Conservation (phyloP, 2,113 vertebrate species). For the Polypterus bichir region DNA sequence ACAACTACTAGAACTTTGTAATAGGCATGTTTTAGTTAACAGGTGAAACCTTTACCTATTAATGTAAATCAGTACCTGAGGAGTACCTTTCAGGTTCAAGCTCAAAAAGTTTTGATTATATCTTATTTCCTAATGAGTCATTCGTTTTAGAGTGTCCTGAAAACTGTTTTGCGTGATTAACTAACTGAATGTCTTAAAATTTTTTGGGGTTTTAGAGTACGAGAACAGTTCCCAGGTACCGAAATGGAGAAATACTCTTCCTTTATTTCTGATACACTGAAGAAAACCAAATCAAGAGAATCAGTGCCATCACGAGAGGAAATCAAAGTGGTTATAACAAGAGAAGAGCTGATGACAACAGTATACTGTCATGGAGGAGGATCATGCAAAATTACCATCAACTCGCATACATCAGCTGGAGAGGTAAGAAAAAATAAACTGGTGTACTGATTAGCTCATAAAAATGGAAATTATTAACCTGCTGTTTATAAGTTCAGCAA, state of each 20-base stretch:
- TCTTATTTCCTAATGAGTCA: too few species aligned
- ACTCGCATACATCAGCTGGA: conserved; percentile 88
- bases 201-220: conserved; percentile 51
- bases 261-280: conserved; percentile 75
- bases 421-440: conserved; percentile 56
- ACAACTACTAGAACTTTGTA: too few species aligned
- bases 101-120: too few species aligned
- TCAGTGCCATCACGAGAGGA: conserved; percentile 84
- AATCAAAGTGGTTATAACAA: conserved; percentile 69
- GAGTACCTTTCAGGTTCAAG: too few species aligned
- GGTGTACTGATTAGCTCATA: too few species aligned
- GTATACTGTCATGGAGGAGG: conserved; percentile 92
- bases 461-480: too few species aligned
- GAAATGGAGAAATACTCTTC: conserved; percentile 81
- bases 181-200: conserved; percentile 6
- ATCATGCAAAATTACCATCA: conserved; percentile 91
- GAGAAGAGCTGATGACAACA: conserved; percentile 83
- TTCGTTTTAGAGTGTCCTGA: too few species aligned
- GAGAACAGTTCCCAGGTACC: conserved; percentile 70
- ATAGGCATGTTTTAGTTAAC: too few species aligned
- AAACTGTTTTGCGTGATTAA: too few species aligned
- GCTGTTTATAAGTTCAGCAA: too few species aligned
- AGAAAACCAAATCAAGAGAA: conserved; percentile 76
- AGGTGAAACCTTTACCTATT: too few species aligned
- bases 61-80: too few species aligned